A percentile compares a stretch with the other conserved stretches of the same genome.
Evolutionary conservation across 1,140 invertebrate genomes (phyloP).

Genomic region (Asbolus verrucosus): DNA sequence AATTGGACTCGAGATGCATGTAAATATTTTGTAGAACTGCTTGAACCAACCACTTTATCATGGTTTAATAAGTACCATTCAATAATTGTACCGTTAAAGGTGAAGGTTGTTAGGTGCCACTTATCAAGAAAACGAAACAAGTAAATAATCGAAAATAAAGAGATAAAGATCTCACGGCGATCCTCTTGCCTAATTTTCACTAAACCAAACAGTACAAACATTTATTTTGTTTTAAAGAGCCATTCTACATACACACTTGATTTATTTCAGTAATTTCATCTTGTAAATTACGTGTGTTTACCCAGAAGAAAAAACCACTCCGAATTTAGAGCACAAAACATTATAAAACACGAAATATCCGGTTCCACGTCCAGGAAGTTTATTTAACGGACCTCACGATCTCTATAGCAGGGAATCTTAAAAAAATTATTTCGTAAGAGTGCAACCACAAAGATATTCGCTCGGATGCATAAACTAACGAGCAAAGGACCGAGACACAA

Average conservation of each 20-base stretch:
- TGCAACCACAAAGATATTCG: constrained; percentile 6
- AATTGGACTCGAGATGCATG: no score
- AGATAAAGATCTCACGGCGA: background rate
- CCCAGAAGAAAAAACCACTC: constrained; percentile 5
- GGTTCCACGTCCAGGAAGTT: constrained; percentile 19
- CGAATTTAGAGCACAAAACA: constrained; percentile 19
- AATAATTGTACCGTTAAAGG: background rate
- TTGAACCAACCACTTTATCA: no score
- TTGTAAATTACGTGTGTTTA: constrained; percentile 8
- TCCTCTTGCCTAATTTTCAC: no score
- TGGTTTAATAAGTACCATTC: background rate
- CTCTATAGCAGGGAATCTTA: constrained; percentile 1
- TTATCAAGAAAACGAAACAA: background rate
- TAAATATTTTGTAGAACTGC: no score
- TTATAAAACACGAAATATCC: constrained; percentile 27
- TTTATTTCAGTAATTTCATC: constrained; percentile 14
- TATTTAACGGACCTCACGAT: background rate
- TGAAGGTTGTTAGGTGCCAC: background rate
- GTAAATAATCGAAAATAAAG: background rate
- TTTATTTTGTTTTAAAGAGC: constrained; percentile 12
- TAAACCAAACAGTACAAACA: background rate
- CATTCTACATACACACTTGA: background rate
- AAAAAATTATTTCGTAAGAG: background rate
- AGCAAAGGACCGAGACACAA: no score
- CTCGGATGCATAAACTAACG: no score